Percentiles rank a stretch among this genome's conserved stretches.
These are phyloP conservation scores for Schizaphis graminum DNA, from an alignment of 2,888 invertebrate genomes.

Conservation along the genomic window DNA sequence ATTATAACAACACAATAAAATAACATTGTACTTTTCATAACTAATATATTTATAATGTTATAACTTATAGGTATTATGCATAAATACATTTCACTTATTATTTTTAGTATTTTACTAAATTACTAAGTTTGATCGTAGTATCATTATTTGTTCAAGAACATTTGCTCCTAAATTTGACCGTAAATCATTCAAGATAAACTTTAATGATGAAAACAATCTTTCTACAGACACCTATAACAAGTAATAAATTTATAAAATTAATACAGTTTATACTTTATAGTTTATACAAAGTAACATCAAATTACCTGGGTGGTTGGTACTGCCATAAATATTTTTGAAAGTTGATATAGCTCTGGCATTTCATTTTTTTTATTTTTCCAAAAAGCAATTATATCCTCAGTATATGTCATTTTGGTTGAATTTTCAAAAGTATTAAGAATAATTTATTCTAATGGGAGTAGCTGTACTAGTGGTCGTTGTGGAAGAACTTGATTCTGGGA, in stretches of 20 bases:
- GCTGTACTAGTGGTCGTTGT: background rate
- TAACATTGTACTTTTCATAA: no score
- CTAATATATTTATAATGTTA: no score
- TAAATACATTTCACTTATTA: no score
- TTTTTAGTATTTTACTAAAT: no score
- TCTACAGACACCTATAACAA: background rate
- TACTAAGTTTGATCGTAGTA: background rate
- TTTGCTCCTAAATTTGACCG: background rate
- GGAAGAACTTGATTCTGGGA: no score
- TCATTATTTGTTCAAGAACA: background rate
- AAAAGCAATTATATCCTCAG: background rate
- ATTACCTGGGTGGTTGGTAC: background rate
- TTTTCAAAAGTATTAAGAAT: background rate
- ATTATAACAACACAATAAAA: no score
- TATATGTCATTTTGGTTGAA: background rate
- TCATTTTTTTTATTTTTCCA: background rate
- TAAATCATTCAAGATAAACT: background rate
- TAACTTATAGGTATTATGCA: no score
- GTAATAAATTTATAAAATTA: background rate
- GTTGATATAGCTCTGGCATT: background rate
- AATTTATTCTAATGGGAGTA: background rate
- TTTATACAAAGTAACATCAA: background rate
- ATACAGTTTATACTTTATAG: no score
- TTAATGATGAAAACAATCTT: background rate
- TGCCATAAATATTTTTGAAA: background rate